Evolutionary conservation across 2,797 vertebrate genomes (phyloP).

Genomic region (Vultur gryphus): DNA sequence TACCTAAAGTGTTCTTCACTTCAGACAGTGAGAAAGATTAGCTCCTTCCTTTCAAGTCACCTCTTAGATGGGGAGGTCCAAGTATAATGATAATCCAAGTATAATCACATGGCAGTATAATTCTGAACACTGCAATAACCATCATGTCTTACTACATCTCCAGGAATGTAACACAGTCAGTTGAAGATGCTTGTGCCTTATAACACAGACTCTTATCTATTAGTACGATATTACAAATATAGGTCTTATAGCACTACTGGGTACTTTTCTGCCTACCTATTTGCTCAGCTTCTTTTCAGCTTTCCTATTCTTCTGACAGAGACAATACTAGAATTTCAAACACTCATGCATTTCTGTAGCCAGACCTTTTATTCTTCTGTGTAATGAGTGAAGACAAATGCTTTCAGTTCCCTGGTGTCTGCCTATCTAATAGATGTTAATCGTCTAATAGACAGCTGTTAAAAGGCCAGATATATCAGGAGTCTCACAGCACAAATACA

Average conservation of each 20-base stretch:
- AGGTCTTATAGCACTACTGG: neutral
- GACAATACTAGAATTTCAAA: neutral
- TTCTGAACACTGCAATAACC: neutral
- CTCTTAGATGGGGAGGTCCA: neutral
- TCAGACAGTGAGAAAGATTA: neutral
- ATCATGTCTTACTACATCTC: neutral
- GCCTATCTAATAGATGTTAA: neutral
- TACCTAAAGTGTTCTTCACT: neutral
- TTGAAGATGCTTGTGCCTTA: neutral
- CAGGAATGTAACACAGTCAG: neutral
- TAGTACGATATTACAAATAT: neutral
- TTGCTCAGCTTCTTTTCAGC: neutral
- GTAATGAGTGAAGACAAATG: neutral
- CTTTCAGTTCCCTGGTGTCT: neutral
- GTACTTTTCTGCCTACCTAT: neutral
- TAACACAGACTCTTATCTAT: neutral
- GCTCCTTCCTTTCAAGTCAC: neutral
- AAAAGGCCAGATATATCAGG: neutral
- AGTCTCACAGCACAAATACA: neutral
- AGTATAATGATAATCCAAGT: neutral
- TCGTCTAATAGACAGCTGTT: neutral
- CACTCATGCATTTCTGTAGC: neutral
- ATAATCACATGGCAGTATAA: neutral
- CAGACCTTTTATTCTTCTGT: neutral
- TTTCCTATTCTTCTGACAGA: neutral